phyloP scores from a whole-genome alignment of 1,140 invertebrate species.

The Telenomus remus region DNA sequence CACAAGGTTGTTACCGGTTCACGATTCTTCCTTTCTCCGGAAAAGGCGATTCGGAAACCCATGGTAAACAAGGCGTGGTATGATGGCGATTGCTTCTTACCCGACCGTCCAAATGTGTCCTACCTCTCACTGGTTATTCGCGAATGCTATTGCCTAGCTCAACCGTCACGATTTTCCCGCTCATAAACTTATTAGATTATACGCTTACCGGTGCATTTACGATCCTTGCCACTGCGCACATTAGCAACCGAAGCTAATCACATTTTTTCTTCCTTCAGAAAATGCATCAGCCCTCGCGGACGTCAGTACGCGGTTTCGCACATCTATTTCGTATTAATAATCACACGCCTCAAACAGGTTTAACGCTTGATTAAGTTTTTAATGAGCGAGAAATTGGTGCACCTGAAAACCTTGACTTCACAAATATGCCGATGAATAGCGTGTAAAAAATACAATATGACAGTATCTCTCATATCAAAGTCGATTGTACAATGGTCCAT shows the following conservation, averaged over 20 bases:
- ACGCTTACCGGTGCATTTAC: slow-evolving; percentile 38
- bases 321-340: no score
- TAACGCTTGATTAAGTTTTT: no score
- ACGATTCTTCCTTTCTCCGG: slow-evolving; percentile 67
- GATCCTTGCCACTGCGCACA: no score
- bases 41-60: slow-evolving; percentile 58
- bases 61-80: slow-evolving; percentile 65
- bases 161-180: slow-evolving; percentile 68
- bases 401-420: no score
- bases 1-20: slow-evolving; percentile 32
- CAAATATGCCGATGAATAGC: no score
- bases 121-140: slow-evolving; percentile 66
- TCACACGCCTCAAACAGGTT: no score
- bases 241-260: slow-evolving; percentile 8
- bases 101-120: slow-evolving; percentile 65
- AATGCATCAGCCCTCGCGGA: no score
- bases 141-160: slow-evolving; percentile 59
- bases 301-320: no score
- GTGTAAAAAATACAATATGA: no score
- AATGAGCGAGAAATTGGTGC: no score
- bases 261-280: neutral
- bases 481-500: no score
- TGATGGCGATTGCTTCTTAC: slow-evolving; percentile 59
- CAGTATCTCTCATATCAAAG: no score
- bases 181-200: slow-evolving; percentile 65